Conservation (phyloP, 2,888 invertebrate species). For the Drosophila kokeensis region DNA sequence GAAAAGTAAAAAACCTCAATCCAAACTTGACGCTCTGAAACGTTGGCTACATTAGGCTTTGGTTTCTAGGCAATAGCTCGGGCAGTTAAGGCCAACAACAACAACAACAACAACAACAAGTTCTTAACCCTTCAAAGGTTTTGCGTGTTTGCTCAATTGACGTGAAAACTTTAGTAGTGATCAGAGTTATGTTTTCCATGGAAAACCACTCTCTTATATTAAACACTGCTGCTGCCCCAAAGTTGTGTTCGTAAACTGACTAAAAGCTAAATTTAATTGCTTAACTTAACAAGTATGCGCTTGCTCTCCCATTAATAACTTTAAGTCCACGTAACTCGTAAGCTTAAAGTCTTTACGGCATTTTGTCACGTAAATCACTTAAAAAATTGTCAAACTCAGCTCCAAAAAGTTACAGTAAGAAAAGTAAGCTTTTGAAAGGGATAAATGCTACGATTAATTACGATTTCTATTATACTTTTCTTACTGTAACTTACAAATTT, state of each 20-base stretch:
- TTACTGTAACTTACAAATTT: not conserved
- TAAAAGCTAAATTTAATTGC: not conserved
- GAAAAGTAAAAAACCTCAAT: conserved; percentile 16
- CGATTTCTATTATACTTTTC: too few species aligned
- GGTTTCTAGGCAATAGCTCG: conserved; percentile 28
- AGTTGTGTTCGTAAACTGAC: conserved; percentile 11
- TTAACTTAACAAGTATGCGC: not conserved
- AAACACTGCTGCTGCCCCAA: conserved; percentile 2
- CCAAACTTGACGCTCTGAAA: conserved; percentile 43
- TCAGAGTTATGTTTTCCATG: conserved; percentile 3
- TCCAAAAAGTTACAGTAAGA: not conserved
- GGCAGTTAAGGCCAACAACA: conserved; percentile 20
- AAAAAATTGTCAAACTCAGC: not conserved
- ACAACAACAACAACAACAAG: conserved; percentile 4
- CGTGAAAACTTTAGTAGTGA: conserved; percentile 32
- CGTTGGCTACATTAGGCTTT: conserved; percentile 3
- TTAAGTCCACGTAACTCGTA: conserved; percentile 2
- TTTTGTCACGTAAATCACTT: conserved; percentile 28
- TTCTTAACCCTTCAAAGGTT: conserved; percentile 30
- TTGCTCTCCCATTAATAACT: not conserved
- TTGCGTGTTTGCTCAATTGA: conserved; percentile 42
- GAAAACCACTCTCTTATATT: conserved; percentile 17
- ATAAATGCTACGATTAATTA: too few species aligned
- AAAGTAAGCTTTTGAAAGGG: not conserved
- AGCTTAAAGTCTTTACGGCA: not conserved